Evolutionary conservation across 2,888 invertebrate genomes (phyloP), one percentile per base, ranked within the genome.

Genomic region (Ochlodes sylvanus): DNA sequence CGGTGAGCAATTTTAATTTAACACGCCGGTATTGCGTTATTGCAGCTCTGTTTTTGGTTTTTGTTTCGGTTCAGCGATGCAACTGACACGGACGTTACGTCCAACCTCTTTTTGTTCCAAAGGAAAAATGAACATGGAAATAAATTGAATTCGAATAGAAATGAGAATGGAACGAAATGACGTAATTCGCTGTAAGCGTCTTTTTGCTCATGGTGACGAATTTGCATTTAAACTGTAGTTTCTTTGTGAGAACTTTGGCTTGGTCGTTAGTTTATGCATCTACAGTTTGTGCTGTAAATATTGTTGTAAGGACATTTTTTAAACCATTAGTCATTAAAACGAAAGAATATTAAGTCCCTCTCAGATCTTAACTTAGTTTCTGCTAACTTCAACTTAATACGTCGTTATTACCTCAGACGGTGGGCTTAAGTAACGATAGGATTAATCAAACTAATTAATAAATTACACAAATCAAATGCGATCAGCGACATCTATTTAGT

Each of bases 1-100:
- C 5, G 14, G 54, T 38, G 60, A 58, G 15, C 54, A 55, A 68
- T 42, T 66, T 47, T 50, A 65, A 57, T 65, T 65, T 65, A 65
- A 57, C 57, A 64, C 44, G 64, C 64, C n/a, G 2, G 19, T 27
- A 7, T 63, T 41, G 41, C 58, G 41, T 65, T 58, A 58, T 52
- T 52, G 38, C 65, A 32, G 3, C 6, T 9, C 1, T 56, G 56
- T 19, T 60, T 60, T 60, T 10, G 50, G 58, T 58, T 64, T 50
- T 57, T 27, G 14, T 52, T 57, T 57, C 50, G 52, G 41, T 54
- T 19, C 56, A 15, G 21, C 63, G 56, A 15, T 55, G 63, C 44
- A 56, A 34, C 56, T 56, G 56, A 64, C 63, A 55, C 42, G 19
- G 50, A 27, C 27, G 63, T 52, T 27, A 63, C 55, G 55, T 15